These are phyloP conservation scores for Busseola fusca DNA, from an alignment of 2,888 invertebrate genomes.

Conservation along the genomic window DNA sequence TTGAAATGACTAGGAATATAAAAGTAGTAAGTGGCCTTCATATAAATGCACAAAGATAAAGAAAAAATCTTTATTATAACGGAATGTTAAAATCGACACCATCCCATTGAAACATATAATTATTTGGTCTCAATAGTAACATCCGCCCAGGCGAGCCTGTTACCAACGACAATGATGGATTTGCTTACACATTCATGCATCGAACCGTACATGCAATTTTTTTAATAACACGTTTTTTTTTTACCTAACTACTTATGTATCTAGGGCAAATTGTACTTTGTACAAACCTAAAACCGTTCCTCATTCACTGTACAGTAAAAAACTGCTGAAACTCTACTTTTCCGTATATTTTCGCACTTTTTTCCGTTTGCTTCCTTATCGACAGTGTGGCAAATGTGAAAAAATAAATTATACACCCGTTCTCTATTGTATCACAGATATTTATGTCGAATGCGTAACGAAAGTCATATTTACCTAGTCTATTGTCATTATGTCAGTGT, in stretches of 20 bases:
- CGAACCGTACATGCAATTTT: slow-evolving; percentile 80
- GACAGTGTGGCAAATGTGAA: slow-evolving; percentile 82
- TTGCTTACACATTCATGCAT: slow-evolving; percentile 81
- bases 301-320: slow-evolving; percentile 80
- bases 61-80: slow-evolving; percentile 73
- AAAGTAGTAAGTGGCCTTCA: slow-evolving; percentile 86
- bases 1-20: slow-evolving; percentile 88
- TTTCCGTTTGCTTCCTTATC: slow-evolving; percentile 66
- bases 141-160: slow-evolving; percentile 80
- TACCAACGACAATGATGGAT: slow-evolving; percentile 81
- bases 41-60: slow-evolving; percentile 83
- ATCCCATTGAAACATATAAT: slow-evolving; percentile 88
- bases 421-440: slow-evolving; percentile 87
- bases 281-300: slow-evolving; percentile 86
- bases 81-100: slow-evolving; percentile 89
- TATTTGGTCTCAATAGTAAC: slow-evolving; percentile 89
- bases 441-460: slow-evolving; percentile 79
- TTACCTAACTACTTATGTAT: slow-evolving; percentile 89
- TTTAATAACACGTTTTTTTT: slow-evolving; percentile 81
- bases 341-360: slow-evolving; percentile 73
- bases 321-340: slow-evolving; percentile 75
- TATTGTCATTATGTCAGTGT: slow-evolving; percentile 72
- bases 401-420: slow-evolving; percentile 77
- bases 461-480: slow-evolving; percentile 73
- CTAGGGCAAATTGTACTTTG: slow-evolving; percentile 89